Base-by-base conservation (phyloP, 2,888 invertebrate genomes). In the Synergus laeviventris region DNA sequence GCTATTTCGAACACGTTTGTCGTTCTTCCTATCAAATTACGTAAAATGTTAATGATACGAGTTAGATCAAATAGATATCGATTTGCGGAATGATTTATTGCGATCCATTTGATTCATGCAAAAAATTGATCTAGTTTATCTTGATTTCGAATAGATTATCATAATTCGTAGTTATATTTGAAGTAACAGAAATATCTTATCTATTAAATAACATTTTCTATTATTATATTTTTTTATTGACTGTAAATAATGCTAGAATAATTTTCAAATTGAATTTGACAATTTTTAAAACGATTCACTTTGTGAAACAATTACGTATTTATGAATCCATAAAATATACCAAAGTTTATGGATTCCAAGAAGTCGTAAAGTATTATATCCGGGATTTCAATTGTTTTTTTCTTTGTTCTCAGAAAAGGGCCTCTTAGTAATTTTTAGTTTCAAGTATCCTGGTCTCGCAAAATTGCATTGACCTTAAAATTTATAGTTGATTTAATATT, bases 21-120 rank as follows among this genome's bases (percentile, higher is more conserved):
- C 70, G 45, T 36, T 16, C 36, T 70, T 70, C 49, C n/a, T 70
- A 70, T 70, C 16, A 70, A 70, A 70, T 70, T 70, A 70, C 70
- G 11, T 70, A 70, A 70, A 49, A 49, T 31, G 70, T 49, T 70
- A 70, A 70, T n/a, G 36, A 70, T 49, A 70, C 49, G 16, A 70
- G 49, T 49, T 49, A 31, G 2, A 49, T 45, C 45, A 70, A 49
- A 70, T 70, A 11, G n/a, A 70, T 70, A 70, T 70, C 11, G 5
- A 49, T 70, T 70, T 70, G 31, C 31, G n/a, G n/a, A 31, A 70
- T 66, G 9, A 66, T 66, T 66, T 66, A 66, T 45, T 66, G 66
- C 66, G 24, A 66, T 66, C 16, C 24, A 21, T 1, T 42, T 16
- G 42, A 45, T 24, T 24, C 24, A 14, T 18, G 18, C 5, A 5